Conservation (phyloP, 2,797 vertebrate genomes). For the Acanthiza pusilla region DNA sequence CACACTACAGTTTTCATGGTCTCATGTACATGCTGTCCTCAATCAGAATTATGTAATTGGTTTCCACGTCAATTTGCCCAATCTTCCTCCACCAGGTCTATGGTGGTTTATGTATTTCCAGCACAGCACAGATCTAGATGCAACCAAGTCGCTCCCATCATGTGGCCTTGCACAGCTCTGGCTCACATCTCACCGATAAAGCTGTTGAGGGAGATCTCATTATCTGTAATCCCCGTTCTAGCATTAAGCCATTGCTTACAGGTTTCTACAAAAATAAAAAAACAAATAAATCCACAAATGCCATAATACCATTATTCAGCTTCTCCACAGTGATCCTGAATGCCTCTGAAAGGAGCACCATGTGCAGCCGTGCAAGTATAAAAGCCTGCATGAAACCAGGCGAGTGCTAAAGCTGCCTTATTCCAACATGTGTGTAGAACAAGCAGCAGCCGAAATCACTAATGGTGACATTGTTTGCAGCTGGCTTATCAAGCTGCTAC, state of each 20-base stretch:
- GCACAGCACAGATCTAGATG: not conserved
- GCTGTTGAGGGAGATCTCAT: not conserved
- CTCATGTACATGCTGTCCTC: not conserved
- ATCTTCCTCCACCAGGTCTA: not conserved
- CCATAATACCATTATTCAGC: not conserved
- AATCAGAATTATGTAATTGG: not conserved
- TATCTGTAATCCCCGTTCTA: not conserved
- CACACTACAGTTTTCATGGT: not conserved
- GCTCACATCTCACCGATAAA: not conserved
- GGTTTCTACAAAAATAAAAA: not conserved
- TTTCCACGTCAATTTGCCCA: not conserved
- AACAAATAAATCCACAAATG: not conserved
- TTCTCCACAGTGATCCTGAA: not conserved
- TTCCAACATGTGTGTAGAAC: not conserved
- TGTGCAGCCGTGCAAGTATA: not conserved
- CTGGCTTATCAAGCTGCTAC: not conserved
- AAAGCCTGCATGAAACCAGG: not conserved
- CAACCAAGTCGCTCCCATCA: not conserved
- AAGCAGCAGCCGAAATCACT: not conserved
- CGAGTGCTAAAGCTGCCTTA: not conserved
- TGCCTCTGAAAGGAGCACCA: not conserved
- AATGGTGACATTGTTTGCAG: not conserved
- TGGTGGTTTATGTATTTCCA: not conserved
- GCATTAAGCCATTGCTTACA: not conserved
- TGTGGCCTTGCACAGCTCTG: not conserved